Evolutionary conservation across 2,797 vertebrate species (phyloP).

Genomic region (Enteromius unitaeniatus): DNA sequence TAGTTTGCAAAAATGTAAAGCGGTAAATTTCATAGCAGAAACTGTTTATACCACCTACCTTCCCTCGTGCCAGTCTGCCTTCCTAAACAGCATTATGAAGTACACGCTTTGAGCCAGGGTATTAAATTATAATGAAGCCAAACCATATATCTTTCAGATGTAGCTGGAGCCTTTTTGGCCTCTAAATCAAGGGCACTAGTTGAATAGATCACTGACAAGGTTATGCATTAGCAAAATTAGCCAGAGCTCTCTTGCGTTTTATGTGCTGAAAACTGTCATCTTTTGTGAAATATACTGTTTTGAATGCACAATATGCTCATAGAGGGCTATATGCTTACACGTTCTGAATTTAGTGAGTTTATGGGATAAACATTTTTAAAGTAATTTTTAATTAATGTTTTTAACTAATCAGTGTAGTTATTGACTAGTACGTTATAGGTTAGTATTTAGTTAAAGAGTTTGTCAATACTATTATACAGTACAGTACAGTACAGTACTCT

Average conservation of each 20-base stretch:
- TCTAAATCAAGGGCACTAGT: constrained; percentile 15
- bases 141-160: constrained; percentile 26
- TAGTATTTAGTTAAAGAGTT: background rate
- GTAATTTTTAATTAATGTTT: background rate
- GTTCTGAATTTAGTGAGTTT: background rate
- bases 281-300: background rate
- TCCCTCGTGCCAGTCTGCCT: background rate
- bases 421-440: background rate
- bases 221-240: constrained; percentile 28
- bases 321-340: background rate
- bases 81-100: constrained; percentile 10
- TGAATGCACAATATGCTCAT: background rate
- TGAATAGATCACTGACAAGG: constrained; percentile 1
- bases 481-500: too few relatives aligned
- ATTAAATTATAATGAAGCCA: background rate
- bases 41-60: constrained; percentile 1
- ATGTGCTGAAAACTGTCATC: background rate
- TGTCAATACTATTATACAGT: background rate
- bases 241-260: background rate
- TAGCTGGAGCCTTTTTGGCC: constrained; percentile 1
- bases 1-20: constrained; percentile 7
- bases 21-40: background rate
- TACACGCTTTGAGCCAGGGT: background rate
- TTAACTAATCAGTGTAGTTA: background rate
- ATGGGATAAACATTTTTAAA: background rate